A percentile compares a stretch with the other conserved stretches of the same genome.
Evolutionary conservation across 1,140 invertebrate species (phyloP).

Genomic region (Habropoda laboriosa): DNA sequence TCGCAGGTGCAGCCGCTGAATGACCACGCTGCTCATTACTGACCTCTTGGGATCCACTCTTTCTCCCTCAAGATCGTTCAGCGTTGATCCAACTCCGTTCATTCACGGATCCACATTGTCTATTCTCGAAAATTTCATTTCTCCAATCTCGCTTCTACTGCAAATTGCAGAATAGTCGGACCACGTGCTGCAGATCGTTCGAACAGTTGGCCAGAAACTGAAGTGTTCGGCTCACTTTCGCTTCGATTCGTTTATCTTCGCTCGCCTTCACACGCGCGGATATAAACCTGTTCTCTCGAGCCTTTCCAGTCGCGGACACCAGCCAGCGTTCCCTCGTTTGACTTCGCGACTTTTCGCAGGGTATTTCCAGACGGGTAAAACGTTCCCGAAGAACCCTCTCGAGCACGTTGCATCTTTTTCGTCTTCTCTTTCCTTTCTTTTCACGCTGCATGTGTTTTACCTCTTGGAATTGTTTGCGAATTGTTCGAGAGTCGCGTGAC

Average conservation of each 20-base stretch:
- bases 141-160: too few species aligned
- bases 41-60: background rate
- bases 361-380: background rate
- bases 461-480: background rate
- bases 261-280: constrained; percentile 27
- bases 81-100: background rate
- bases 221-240: constrained; percentile 44
- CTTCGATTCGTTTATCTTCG: constrained; percentile 46
- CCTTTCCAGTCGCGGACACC: constrained; percentile 29
- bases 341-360: background rate
- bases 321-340: background rate
- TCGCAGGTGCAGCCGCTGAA: constrained; percentile 23
- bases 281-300: constrained; percentile 33
- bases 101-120: too few species aligned
- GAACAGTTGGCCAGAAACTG: constrained; percentile 36
- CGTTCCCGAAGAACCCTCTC: too few species aligned
- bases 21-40: background rate
- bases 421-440: background rate
- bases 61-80: background rate
- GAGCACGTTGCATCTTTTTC: too few species aligned
- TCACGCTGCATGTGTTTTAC: too few species aligned
- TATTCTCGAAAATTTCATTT: background rate
- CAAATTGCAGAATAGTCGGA: background rate
- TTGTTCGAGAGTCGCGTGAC: background rate
- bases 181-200: constrained; percentile 20